Conservation (phyloP, 2,888 invertebrate genomes). For the Eupithecia centaureata region DNA sequence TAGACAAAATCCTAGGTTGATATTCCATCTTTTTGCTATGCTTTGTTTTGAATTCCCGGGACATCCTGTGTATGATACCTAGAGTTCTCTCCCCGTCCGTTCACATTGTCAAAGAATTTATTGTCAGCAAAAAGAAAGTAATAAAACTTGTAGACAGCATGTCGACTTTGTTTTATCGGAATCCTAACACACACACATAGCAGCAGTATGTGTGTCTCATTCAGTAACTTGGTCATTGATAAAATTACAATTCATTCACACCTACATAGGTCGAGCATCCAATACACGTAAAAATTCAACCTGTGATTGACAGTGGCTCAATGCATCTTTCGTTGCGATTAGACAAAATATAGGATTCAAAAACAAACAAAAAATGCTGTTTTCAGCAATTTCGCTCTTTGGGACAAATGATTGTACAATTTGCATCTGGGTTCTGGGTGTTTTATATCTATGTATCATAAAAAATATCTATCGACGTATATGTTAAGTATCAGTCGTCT, state of each 20-base stretch:
- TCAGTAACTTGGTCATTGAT: slow-evolving; percentile 27
- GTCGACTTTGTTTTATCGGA: slow-evolving; percentile 42
- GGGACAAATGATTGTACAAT: no score
- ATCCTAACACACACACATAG: slow-evolving; percentile 29
- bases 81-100: background rate
- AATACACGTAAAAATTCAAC: no score
- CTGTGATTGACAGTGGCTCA: background rate
- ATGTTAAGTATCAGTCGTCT: no score
- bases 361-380: no score
- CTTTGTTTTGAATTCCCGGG: background rate
- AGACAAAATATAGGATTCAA: no score
- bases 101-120: slow-evolving; percentile 21
- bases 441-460: no score
- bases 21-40: background rate
- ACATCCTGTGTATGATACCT: slow-evolving; percentile 6
- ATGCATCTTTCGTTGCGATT: no score
- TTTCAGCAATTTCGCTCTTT: no score
- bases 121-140: slow-evolving; percentile 29
- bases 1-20: background rate
- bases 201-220: slow-evolving; percentile 30
- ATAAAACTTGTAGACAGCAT: slow-evolving; percentile 44
- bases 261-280: no score
- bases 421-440: no score
- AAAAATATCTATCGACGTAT: no score
- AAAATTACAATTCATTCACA: slow-evolving; percentile 3